Conservation (phyloP, 2,113 vertebrate species). For the Micronisus gabar region DNA sequence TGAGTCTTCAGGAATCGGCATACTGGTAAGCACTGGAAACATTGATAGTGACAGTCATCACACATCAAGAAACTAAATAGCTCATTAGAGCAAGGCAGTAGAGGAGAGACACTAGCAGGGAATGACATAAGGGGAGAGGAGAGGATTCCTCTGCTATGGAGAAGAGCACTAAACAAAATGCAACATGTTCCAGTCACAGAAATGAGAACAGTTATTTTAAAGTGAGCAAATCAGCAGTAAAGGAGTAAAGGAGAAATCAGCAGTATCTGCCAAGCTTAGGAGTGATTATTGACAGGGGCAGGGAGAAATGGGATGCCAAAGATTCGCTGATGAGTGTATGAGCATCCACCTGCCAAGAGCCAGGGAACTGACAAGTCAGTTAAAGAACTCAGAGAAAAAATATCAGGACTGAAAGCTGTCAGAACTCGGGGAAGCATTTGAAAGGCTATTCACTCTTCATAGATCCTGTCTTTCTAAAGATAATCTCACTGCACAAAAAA, state of each 20-base stretch:
- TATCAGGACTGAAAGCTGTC: neutral
- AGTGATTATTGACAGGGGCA: neutral
- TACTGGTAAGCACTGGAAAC: neutral
- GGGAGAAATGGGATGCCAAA: neutral
- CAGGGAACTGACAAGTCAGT: slow-evolving; percentile 3
- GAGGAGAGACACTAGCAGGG: neutral
- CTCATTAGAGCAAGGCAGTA: neutral
- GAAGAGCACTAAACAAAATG: neutral
- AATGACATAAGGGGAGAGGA: neutral
- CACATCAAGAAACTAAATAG: neutral
- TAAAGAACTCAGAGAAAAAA: neutral
- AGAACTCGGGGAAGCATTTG: neutral
- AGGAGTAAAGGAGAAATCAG: neutral
- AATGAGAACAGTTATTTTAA: neutral
- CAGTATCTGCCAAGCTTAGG: neutral
- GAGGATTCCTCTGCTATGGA: neutral
- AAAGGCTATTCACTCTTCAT: neutral
- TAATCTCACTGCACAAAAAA: neutral
- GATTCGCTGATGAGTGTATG: neutral
- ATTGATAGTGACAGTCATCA: neutral
- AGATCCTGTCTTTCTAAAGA: neutral
- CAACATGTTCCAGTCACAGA: neutral
- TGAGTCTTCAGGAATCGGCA: neutral
- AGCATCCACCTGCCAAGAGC: neutral
- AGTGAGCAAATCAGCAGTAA: neutral